Evolutionary conservation across 2,888 invertebrate species (phyloP).

Genomic region (Chrysina gloriosa): DNA sequence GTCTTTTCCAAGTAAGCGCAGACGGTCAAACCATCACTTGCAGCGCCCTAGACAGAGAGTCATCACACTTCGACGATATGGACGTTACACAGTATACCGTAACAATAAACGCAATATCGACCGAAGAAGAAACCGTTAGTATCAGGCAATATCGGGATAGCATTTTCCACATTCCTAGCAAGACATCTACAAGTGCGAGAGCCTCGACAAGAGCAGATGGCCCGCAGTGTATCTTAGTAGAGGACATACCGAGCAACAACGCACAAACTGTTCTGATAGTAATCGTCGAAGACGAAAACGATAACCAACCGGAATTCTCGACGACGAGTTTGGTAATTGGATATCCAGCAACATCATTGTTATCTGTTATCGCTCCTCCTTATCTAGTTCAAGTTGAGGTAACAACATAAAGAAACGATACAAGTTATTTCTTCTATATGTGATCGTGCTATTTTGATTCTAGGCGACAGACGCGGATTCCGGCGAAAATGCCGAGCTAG

Average conservation of each 20-base stretch:
- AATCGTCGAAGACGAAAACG: slow-evolving; percentile 69
- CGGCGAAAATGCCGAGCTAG: slow-evolving; percentile 68
- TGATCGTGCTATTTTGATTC: too few relatives aligned
- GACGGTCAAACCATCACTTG: slow-evolving; percentile 7
- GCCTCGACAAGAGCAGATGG: background rate
- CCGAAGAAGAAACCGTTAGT: background rate
- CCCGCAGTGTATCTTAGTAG: slow-evolving; percentile 62
- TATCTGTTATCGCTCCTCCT: slow-evolving; percentile 64
- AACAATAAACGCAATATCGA: slow-evolving; percentile 1
- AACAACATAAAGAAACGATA: too few relatives aligned
- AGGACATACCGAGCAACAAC: slow-evolving; percentile 56
- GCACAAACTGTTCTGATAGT: slow-evolving; percentile 66
- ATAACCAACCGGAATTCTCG: slow-evolving; percentile 67
- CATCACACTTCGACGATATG: slow-evolving; percentile 26
- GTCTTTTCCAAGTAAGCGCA: slow-evolving; percentile 24
- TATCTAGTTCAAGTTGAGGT: slow-evolving; percentile 61
- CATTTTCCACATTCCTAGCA: background rate
- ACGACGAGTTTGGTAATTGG: slow-evolving; percentile 64
- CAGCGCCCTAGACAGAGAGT: slow-evolving; percentile 37
- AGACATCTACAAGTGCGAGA: background rate
- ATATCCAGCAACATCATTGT: slow-evolving; percentile 65
- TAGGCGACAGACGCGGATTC: slow-evolving; percentile 69
- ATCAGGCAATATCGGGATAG: background rate
- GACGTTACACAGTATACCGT: slow-evolving; percentile 30
- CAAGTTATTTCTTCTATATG: too few relatives aligned